Evolutionary conservation across 2,888 invertebrate species (phyloP), one percentile per base, ranked within the genome.

Genomic region (Drosophila niveifrons): DNA sequence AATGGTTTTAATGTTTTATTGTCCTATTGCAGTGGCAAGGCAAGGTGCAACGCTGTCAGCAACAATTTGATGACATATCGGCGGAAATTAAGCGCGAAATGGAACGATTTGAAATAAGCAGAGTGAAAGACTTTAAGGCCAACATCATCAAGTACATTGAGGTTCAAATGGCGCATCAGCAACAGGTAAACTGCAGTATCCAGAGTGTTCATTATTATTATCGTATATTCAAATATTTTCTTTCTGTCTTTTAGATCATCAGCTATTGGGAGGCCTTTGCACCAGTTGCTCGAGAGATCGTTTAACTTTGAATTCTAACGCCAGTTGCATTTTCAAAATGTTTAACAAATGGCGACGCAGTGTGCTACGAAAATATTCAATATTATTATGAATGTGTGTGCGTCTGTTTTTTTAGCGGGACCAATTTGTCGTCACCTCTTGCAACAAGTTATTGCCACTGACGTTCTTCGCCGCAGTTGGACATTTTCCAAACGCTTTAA

Each of bases 21-120:
- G 31, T 56, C 52, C 3, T 10, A 34, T 71, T 92, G 50, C 90
- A 98, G 96, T 98, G 98, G 98, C 98, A 98, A 92, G 94, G 96
- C 0, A 98, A 98, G 93, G 98, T 99, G n/a, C 98, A 98, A 89
- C 95, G 98, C 75, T 97, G 98, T 0, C 98, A 99, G 92, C 97
- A 97, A 84, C 98, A 98, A 91, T 99, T 99, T 93, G 98, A 99
- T 91, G 96, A 96, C 90, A 98, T 98, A 90, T 99, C 97, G 1
- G 95, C 96, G 81, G 97, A 97, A 93, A 98, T 99, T 78, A 97
- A 98, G 91, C 96, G 96, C 80, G 99, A 99, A 93, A 94, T 99
- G 92, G 97, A 97, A 83, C 94, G 97, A 57, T 99, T 98, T 93
- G 99, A 99, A 92, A 94, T 96, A 75, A 95, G 96, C 75, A 94